These are phyloP conservation scores for Melanotaenia pygmaea DNA, from an alignment of 2,797 vertebrate species.

Conservation along the genomic window DNA sequence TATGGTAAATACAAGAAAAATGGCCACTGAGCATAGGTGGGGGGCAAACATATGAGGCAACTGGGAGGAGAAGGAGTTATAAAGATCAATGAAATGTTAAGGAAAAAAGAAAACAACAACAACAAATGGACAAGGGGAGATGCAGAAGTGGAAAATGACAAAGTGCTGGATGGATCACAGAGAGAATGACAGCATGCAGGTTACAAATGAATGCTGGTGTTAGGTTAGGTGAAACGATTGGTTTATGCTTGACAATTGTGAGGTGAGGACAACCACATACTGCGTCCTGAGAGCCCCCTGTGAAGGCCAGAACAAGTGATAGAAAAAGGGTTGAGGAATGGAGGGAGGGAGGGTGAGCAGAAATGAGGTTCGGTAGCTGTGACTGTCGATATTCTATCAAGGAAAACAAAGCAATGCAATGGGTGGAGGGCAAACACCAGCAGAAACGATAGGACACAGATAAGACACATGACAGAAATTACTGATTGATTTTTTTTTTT, in stretches of 20 bases:
- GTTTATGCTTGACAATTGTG: conserved; percentile 59
- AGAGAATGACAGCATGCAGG: conserved; percentile 25
- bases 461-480: conserved; percentile 10
- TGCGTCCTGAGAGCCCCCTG: conserved; percentile 70
- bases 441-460: conserved; percentile 21
- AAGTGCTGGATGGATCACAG: conserved; percentile 19
- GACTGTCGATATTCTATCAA: conserved; percentile 63
- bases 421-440: conserved; percentile 35
- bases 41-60: neutral
- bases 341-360: conserved; percentile 10
- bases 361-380: conserved; percentile 40
- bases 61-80: conserved; percentile 5
- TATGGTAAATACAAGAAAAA: neutral
- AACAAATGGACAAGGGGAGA: neutral
- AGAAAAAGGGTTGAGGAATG: conserved; percentile 1
- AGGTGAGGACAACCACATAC: conserved; percentile 66
- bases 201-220: conserved; percentile 44
- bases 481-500: neutral
- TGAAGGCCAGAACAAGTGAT: conserved; percentile 53
- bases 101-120: conserved; percentile 9
- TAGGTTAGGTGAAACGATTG: conserved; percentile 69
- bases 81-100: conserved; percentile 15
- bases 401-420: conserved; percentile 57
- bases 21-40: neutral
- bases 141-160: conserved; percentile 26